Conservation (phyloP, 2,888 invertebrate species). For the Abrostola tripartita region DNA sequence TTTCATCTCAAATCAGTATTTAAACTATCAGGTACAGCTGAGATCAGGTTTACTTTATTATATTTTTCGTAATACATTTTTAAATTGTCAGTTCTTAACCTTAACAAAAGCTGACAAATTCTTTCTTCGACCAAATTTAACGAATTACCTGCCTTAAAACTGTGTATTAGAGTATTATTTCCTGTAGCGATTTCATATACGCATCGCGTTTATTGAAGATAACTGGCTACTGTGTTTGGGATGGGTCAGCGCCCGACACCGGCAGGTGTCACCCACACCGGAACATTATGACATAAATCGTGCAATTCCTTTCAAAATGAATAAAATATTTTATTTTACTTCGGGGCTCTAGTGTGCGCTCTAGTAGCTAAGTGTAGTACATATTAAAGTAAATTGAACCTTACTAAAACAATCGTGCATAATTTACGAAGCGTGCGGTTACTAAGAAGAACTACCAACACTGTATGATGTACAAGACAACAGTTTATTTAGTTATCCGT, state of each 20-base stretch:
- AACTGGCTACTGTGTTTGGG: conserved; percentile 36
- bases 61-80: conserved; percentile 17
- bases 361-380: no score
- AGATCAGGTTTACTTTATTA: neutral
- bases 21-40: neutral
- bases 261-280: conserved; percentile 50
- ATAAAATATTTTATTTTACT: conserved; percentile 26
- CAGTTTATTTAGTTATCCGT: no score
- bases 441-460: no score
- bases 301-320: conserved; percentile 46
- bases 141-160: neutral
- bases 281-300: conserved; percentile 48
- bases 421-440: no score
- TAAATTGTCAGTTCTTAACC: conserved; percentile 24
- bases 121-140: conserved; percentile 2
- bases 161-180: conserved; percentile 9
- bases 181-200: neutral
- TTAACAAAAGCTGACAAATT: conserved; percentile 11
- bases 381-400: no score
- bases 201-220: conserved; percentile 32
- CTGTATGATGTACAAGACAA: no score
- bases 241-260: conserved; percentile 38
- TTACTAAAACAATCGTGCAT: no score
- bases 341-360: no score
- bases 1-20: neutral